These are phyloP conservation scores for Hypomecis atomaria DNA, from an alignment of 2,888 invertebrate species.

Conservation along the genomic window DNA sequence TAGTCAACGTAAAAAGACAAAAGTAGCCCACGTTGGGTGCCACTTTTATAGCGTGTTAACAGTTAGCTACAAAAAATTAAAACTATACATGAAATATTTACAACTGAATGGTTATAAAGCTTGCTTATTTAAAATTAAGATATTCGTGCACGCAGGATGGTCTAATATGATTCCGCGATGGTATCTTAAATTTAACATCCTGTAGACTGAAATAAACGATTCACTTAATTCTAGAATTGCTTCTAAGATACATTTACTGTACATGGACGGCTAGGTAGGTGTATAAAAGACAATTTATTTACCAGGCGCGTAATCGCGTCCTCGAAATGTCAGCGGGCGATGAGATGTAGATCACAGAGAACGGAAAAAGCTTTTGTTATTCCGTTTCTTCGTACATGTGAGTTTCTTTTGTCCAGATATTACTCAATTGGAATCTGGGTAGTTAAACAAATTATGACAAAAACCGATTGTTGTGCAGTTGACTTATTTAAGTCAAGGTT, in stretches of 20 bases:
- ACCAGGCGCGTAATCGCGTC: constrained; percentile 26
- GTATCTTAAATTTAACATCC: too few species aligned
- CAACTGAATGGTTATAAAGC: too few species aligned
- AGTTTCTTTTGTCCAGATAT: constrained; percentile 15
- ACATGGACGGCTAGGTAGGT: not conserved
- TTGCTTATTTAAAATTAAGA: too few species aligned
- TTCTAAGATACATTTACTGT: not conserved
- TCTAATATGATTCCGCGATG: too few species aligned
- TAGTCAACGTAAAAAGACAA: too few species aligned
- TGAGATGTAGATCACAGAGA: constrained; percentile 31
- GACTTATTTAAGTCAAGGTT: too few species aligned
- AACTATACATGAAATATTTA: not conserved
- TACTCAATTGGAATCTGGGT: constrained; percentile 11
- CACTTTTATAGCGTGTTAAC: too few species aligned
- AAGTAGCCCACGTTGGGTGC: too few species aligned
- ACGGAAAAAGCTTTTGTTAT: constrained; percentile 24
- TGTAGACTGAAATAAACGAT: too few species aligned
- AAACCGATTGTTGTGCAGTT: too few species aligned
- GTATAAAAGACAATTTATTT: constrained; percentile 24
- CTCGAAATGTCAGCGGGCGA: constrained; percentile 24
- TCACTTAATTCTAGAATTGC: too few species aligned
- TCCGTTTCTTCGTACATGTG: constrained; percentile 13
- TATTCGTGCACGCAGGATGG: too few species aligned
- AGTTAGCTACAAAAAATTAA: not conserved
- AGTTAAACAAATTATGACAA: constrained; percentile 1